These are phyloP conservation scores for Procambarus virginalis DNA, from an alignment of 1,140 invertebrate genomes.

Conservation along the genomic window DNA sequence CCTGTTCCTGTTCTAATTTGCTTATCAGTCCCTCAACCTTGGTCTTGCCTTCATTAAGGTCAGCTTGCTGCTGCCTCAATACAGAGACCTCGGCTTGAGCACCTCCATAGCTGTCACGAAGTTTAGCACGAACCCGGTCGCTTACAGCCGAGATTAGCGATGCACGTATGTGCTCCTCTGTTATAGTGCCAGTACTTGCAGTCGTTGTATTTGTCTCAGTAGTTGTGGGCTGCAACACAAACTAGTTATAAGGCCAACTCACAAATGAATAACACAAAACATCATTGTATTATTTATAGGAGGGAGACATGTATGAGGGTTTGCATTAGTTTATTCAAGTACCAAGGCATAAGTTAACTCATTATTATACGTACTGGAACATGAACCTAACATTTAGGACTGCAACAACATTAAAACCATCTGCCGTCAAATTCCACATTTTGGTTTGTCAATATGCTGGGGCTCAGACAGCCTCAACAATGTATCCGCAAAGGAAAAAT, in stretches of 20 bases:
- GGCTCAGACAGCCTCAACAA: too few relatives aligned
- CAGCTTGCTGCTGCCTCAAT: conserved; percentile 89
- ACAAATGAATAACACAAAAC: neutral
- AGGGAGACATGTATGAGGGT: too few relatives aligned
- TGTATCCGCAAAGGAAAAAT: too few relatives aligned
- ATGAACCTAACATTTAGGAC: too few relatives aligned
- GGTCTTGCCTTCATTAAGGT: conserved; percentile 88
- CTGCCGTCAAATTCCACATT: too few relatives aligned
- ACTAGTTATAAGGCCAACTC: conserved; percentile 65
- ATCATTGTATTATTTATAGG: too few relatives aligned
- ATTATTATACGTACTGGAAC: too few relatives aligned
- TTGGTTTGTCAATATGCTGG: too few relatives aligned
- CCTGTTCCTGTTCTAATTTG: conserved; percentile 88
- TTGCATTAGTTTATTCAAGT: too few relatives aligned
- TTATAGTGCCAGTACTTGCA: conserved; percentile 84
- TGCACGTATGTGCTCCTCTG: conserved; percentile 94
- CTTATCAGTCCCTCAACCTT: conserved; percentile 89
- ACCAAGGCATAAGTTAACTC: too few relatives aligned
- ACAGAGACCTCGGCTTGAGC: conserved; percentile 94
- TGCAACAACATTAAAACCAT: too few relatives aligned
- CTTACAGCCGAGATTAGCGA: conserved; percentile 95
- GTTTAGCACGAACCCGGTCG: conserved; percentile 90
- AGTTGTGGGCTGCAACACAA: conserved; percentile 78
- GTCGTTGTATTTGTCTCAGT: conserved; percentile 48
- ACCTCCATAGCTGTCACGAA: conserved; percentile 92